Evolutionary conservation across 2,113 vertebrate genomes (phyloP), one percentile per base, ranked within the genome.

Genomic region (Setophaga coronata): DNA sequence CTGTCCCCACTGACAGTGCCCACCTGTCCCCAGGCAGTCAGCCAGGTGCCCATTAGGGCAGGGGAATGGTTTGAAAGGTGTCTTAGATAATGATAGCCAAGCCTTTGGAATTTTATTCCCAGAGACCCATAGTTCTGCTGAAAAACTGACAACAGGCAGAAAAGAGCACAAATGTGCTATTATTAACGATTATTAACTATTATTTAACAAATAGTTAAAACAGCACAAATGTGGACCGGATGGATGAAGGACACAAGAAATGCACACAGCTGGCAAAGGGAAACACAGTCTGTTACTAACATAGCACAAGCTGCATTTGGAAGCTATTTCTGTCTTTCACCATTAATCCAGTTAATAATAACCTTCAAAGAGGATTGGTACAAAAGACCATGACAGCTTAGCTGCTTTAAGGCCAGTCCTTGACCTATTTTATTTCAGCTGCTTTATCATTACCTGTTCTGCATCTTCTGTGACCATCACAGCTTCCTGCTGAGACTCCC

Each of bases 301-400:
- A 42, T 13, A 54, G 48, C 26, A 61, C 51, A 83, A 89, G 69
- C 33, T 77, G 80, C 20, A 77, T 81, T 93, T 94, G 62, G 71
- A 88, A 87, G 48, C 71, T 93, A 93, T 82, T 94, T 93, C 48
- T 73, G 61, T 56, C 90, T 82, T 69, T 47, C 67, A 28, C 10
- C 38, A 45, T 82, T 96, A 97, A 97, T 91, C 95, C 82, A 60
- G 71, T 69, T 93, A 95, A 92, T 84, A 94, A 96, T 81, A 94
- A 65, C 85, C 57, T 77, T 67, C 62, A 95, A 96, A 97, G 97
- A 96, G 86, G 97, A 97, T 95, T 95, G 83, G 12, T 57, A 73
- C 72, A 74, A 83, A 79, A 58, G 38, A 47, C 90, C n/a, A 9
- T 10, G 14, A 62, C 38, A 82, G 93, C 91, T 97, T 89, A 96